phyloP scores from a whole-genome alignment of 2,888 invertebrate species.

The Eledona agricola region DNA sequence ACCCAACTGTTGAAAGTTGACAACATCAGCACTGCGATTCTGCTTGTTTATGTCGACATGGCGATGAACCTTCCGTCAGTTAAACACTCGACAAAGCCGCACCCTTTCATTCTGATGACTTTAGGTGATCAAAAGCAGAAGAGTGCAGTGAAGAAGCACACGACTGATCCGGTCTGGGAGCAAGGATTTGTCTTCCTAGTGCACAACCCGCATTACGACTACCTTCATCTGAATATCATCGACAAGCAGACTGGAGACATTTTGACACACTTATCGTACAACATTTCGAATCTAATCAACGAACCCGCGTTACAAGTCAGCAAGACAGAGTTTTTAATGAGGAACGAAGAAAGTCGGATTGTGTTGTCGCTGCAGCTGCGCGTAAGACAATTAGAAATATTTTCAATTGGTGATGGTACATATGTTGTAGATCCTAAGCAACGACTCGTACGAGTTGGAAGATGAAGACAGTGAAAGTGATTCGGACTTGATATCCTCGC shows the following conservation, averaged over 20 bases:
- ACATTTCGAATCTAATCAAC: conserved; percentile 72
- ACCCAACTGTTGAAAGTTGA: conserved; percentile 75
- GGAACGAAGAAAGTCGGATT: conserved; percentile 78
- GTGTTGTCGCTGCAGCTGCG: conserved; percentile 77
- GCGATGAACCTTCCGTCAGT: conserved; percentile 64
- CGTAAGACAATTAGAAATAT: conserved; percentile 64
- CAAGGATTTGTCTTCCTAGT: conserved; percentile 92
- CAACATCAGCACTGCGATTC: conserved; percentile 75
- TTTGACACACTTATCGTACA: conserved; percentile 75
- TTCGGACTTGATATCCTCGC: conserved; percentile 41
- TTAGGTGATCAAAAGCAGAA: conserved; percentile 78
- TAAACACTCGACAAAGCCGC: conserved; percentile 74
- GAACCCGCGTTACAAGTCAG: conserved; percentile 75
- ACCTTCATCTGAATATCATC: conserved; percentile 79
- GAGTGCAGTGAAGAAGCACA: conserved; percentile 76
- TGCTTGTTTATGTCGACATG: conserved; percentile 84
- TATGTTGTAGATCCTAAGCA: conserved; percentile 52
- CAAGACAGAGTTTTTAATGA: conserved; percentile 78
- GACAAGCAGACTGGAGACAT: conserved; percentile 80
- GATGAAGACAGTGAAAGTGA: conserved; percentile 45
- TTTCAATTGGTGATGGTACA: conserved; percentile 5
- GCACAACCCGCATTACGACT: conserved; percentile 86
- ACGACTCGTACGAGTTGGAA: conserved; percentile 46
- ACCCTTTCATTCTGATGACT: conserved; percentile 80
- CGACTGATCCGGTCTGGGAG: conserved; percentile 90